A percentile compares a stretch with the other conserved stretches of the same genome.
Evolutionary conservation across 1,140 invertebrate genomes (phyloP).

Genomic region (Scylla paramamosain): DNA sequence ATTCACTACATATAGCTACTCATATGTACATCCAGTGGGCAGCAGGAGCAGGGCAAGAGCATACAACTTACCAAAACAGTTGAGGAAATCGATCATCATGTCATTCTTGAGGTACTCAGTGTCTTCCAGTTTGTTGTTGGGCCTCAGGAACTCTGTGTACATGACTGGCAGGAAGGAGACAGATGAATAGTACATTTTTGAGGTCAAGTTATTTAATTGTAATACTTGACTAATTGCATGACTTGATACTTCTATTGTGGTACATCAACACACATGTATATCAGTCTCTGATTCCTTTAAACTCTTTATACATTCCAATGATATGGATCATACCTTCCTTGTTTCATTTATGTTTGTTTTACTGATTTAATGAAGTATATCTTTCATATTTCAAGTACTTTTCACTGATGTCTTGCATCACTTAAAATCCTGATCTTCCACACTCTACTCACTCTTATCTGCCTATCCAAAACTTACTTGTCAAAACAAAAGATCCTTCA

Average conservation of each 20-base stretch:
- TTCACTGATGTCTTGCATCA: neutral
- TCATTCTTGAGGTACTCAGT: slow-evolving; percentile 10
- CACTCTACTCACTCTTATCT: neutral
- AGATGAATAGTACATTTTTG: neutral
- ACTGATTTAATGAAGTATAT: too few species aligned
- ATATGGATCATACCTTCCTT: too few species aligned
- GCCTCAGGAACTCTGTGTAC: slow-evolving; percentile 38
- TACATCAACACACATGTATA: too few species aligned
- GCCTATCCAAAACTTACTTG: slow-evolving; percentile 64
- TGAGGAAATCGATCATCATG: slow-evolving; percentile 54
- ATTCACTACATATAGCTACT: too few species aligned
- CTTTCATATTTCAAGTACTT: neutral
- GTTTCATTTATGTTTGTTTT: too few species aligned
- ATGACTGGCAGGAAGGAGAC: slow-evolving; percentile 25
- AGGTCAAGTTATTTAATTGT: too few species aligned
- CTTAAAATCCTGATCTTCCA: neutral
- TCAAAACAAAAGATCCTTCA: slow-evolving; percentile 74
- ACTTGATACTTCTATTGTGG: too few species aligned
- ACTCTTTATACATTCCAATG: too few species aligned
- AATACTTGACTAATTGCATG: too few species aligned
- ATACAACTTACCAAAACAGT: slow-evolving; percentile 48
- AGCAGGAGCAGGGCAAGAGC: neutral
- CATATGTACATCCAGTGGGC: too few species aligned
- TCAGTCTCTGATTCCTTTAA: too few species aligned
- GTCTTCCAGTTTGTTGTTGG: neutral